Evolutionary conservation across 2,888 invertebrate species (phyloP).

Genomic region (Eueremaeus valkanovi): DNA sequence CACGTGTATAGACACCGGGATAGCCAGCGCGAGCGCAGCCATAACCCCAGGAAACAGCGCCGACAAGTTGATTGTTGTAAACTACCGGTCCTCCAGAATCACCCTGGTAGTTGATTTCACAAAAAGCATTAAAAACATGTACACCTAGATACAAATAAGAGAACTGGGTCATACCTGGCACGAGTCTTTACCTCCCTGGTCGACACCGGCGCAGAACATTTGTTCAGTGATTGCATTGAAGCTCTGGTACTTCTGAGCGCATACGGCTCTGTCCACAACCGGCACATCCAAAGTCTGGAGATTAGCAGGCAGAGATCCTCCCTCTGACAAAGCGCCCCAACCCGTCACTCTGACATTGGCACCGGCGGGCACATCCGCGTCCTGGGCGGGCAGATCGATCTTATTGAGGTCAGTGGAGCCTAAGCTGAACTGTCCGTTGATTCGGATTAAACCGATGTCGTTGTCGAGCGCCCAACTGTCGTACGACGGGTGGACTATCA

Average conservation of each 20-base stretch:
- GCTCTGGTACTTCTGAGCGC: neutral
- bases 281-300: neutral
- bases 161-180: conserved; percentile 21
- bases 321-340: conserved; percentile 8
- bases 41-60: conserved; percentile 47
- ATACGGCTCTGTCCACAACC: neutral
- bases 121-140: neutral
- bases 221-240: neutral
- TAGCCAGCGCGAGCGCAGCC: conserved; percentile 46
- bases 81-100: conserved; percentile 47
- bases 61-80: conserved; percentile 39
- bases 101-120: conserved; percentile 33
- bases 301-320: neutral
- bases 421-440: neutral
- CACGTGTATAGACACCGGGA: conserved; percentile 46
- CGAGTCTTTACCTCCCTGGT: conserved; percentile 17
- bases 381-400: neutral
- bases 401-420: neutral
- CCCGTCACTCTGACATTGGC: neutral
- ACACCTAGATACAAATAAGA: too few relatives aligned
- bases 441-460: conserved; percentile 12
- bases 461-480: conserved; percentile 12
- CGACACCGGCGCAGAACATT: conserved; percentile 17
- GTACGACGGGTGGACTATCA: neutral
- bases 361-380: neutral